Base-by-base conservation (phyloP, 2,113 vertebrate species). In the Ploceus nigricollis region DNA sequence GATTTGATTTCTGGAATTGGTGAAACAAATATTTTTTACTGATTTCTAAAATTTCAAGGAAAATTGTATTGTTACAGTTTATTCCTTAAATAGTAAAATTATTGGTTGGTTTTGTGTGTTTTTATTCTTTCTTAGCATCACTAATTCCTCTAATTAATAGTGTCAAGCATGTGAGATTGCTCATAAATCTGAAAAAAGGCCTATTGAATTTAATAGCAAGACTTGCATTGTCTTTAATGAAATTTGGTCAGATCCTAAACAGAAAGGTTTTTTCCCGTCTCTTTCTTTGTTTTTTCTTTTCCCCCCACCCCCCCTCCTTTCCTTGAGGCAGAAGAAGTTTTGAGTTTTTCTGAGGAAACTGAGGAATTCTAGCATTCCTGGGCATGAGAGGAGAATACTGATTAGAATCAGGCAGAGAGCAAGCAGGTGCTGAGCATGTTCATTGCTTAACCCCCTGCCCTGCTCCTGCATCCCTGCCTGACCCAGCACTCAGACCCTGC, bases 381-480 rank as follows among this genome's bases (percentile, higher is more conserved):
- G 35, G 50, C 21, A 58, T 57, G 87, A 64, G 66, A 79, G 78
- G 80, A 72, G 93, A 88, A 93, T 94, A 94, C 90, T 92, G 87
- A 89, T 94, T 76, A 94, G 93, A 96, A 85, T 94, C 82, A 81
- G 89, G 75, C 89, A 82, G 66, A 50, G 93, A 92, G 76, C 54
- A 79, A 88, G 94, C 89, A 94, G 93, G 94, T 93, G 94, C 89
- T 90, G 81, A 90, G 94, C 90, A 93, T 92, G 92, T 93, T 96
- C 92, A 20, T 91, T 94, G 89, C 94, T 93, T 94, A 95, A 96
- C 95, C 95, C 87, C 82, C 83, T 96, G 93, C 93, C 91, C 87
- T 87, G 87, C 87, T 96, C 68, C 90, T 33, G 83, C 79, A 88
- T 79, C 81, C 73, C 54, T 11, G 60, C 91, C 86, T 96, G 94